phyloP scores from a whole-genome alignment of 2,113 vertebrate genomes.

The Aspidoscelis tigris region DNA sequence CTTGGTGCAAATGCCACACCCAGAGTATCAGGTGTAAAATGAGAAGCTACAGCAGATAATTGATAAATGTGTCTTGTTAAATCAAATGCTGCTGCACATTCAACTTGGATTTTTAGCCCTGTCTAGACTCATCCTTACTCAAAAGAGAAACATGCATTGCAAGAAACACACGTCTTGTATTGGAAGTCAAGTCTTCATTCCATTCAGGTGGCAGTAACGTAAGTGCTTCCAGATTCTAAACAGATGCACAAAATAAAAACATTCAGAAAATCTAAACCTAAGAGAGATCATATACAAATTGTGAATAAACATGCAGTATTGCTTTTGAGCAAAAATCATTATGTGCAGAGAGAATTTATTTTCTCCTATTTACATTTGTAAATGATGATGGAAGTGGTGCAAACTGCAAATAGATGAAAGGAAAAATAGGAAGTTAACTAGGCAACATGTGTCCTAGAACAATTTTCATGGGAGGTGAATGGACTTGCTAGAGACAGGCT shows the following conservation, averaged over 20 bases:
- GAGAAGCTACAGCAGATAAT: too few species aligned
- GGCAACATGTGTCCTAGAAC: background rate
- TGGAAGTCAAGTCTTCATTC: background rate
- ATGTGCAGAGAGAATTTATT: background rate
- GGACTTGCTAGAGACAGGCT: conserved; percentile 12
- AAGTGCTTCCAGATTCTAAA: background rate
- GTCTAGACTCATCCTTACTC: background rate
- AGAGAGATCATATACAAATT: background rate
- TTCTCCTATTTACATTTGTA: background rate
- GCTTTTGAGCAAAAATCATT: background rate
- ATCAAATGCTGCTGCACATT: too few species aligned
- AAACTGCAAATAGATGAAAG: background rate
- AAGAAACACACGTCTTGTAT: background rate
- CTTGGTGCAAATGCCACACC: too few species aligned
- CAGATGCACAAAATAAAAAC: background rate
- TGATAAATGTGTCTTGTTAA: too few species aligned
- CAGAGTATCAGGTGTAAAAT: too few species aligned
- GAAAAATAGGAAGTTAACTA: conserved; percentile 7
- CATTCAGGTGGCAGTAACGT: background rate
- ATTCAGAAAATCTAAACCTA: background rate
- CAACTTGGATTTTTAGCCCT: too few species aligned
- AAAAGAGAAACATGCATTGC: background rate
- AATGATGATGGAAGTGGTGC: background rate
- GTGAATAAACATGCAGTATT: background rate
- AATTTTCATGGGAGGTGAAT: conserved; percentile 7